Base-by-base conservation (phyloP, 2,113 vertebrate species). In the Lates calcarifer region DNA sequence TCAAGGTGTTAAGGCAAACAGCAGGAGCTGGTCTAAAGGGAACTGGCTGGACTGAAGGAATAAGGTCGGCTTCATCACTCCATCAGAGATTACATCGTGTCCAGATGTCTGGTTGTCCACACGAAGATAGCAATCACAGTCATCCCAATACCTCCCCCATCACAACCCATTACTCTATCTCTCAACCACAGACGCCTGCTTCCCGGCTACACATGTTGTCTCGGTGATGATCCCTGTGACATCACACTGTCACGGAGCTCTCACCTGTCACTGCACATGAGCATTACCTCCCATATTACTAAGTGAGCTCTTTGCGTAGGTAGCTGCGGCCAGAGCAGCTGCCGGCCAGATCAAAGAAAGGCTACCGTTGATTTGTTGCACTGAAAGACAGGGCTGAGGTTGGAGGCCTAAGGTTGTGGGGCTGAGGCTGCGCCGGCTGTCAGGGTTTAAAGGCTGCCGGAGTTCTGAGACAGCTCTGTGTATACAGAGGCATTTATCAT, bases 401-500 rank as follows among this genome's bases (percentile, higher is more conserved):
- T 89, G 88, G 78, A 84, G 67, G 74, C 77, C 74, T 72, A 57
- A 70, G 90, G 79, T 75, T 84, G 73, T 67, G 90, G 41, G 74
- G 84, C 79, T 91, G 90, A 93, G 74, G 91, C 69, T 87, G 89
- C 10, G 43, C 28, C 87, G 88, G 89, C 90, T 93, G 91, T 94
- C 91, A 93, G 90, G 73, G 87, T 92, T 87, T 95, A 80, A 88
- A 92, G 86, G 94, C 94, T 91, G 11, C 76, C 43, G 76, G 79
- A 81, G 87, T 85, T 92, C 60, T 86, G 15, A 94, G 90, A 95
- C 76, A 91, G 89, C 80, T 77, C 85, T 75, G 89, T 61, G 84
- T 94, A 3, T 33, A 92, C 82, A 79, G 84, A 60, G 90, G 89
- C 90, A 95, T 95, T 95, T 94, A 95, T 96, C 94, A 95, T 85